Conservation (phyloP, 2,888 invertebrate genomes). For the Microctonus brassicae region DNA sequence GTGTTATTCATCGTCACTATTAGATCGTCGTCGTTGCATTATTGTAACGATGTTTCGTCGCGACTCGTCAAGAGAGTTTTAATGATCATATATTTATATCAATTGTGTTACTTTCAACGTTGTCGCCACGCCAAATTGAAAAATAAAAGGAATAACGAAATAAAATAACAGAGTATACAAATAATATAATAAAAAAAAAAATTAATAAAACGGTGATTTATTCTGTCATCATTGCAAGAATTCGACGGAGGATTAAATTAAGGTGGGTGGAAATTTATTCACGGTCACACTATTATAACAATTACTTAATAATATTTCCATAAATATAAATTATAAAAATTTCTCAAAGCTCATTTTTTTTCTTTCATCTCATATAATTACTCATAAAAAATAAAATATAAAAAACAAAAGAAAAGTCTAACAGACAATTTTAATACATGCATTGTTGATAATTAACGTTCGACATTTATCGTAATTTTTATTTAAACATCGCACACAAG, state of each 20-base stretch:
- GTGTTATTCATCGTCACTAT: constrained; percentile 33
- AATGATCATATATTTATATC: constrained; percentile 38
- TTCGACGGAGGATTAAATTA: constrained; percentile 23
- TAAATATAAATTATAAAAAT: neutral
- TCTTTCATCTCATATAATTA: no score
- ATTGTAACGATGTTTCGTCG: constrained; percentile 55
- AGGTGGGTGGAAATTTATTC: constrained; percentile 11
- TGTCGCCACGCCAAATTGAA: neutral
- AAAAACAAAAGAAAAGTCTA: no score
- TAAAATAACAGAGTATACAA: neutral
- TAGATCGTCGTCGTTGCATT: constrained; percentile 54
- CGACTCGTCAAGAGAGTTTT: constrained; percentile 61
- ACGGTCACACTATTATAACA: neutral
- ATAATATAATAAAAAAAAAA: no score
- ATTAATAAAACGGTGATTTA: neutral
- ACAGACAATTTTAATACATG: no score
- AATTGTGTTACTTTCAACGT: neutral
- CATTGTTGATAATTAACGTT: constrained; percentile 44
- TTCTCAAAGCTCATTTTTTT: neutral
- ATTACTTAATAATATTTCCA: neutral
- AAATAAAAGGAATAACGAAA: neutral
- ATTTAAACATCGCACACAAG: constrained; percentile 5
- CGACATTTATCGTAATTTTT: constrained; percentile 45
- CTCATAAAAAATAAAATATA: neutral
- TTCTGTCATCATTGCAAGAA: constrained; percentile 7